A percentile compares a stretch with the other conserved stretches of the same genome.
phyloP scores from a whole-genome alignment of 2,888 invertebrate genomes.

The Cephus pygmeus region DNA sequence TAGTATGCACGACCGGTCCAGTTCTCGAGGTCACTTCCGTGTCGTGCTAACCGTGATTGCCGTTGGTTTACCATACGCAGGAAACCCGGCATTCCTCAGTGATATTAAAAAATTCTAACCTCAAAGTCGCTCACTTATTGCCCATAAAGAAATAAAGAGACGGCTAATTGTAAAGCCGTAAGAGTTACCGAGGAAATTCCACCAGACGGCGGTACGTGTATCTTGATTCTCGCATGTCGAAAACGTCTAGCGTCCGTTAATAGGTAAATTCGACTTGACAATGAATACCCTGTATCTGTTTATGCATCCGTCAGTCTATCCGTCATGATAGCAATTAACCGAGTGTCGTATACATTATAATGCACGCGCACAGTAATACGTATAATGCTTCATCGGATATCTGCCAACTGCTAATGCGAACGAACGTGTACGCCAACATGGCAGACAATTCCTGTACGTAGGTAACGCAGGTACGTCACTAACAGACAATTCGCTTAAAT shows the following conservation, averaged over 20 bases:
- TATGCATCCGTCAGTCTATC: constrained; percentile 31
- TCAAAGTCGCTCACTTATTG: constrained; percentile 43
- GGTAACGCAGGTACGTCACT: too few species aligned
- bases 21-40: constrained; percentile 44
- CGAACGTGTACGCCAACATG: constrained; percentile 5
- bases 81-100: not conserved
- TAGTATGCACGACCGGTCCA: constrained; percentile 40
- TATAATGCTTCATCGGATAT: constrained; percentile 1
- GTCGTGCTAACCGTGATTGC: constrained; percentile 20
- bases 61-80: not conserved
- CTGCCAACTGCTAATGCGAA: constrained; percentile 11
- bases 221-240: too few species aligned
- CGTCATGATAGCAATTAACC: constrained; percentile 46
- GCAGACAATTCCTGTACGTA: not conserved
- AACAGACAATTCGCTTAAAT: too few species aligned
- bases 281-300: constrained; percentile 11
- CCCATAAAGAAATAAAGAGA: constrained; percentile 30
- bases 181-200: too few species aligned
- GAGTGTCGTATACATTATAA: constrained; percentile 30
- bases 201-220: too few species aligned
- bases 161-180: too few species aligned
- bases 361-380: constrained; percentile 17
- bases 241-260: too few species aligned
- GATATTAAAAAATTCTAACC: not conserved
- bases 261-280: too few species aligned